Evolutionary conservation across 2,888 invertebrate species (phyloP).

Genomic region (Chesias legatella): DNA sequence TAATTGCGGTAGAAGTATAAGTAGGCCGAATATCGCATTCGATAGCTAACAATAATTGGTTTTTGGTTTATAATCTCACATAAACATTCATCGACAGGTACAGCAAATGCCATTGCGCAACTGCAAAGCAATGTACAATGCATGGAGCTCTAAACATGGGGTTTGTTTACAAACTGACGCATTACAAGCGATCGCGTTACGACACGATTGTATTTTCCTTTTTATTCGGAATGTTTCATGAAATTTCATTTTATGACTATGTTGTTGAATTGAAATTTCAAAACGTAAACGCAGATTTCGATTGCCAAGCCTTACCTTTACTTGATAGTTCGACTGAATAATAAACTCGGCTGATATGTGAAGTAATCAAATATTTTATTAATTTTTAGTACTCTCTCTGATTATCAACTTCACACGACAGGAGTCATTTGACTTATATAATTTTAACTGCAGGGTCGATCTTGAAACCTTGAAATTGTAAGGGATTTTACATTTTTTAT

Average conservation of each 20-base stretch:
- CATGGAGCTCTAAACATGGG: conserved; percentile 51
- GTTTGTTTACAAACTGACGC: conserved; percentile 70
- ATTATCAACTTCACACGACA: no score
- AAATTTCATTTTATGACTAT: conserved; percentile 32
- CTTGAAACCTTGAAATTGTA: no score
- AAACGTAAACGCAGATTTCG: conserved; percentile 13
- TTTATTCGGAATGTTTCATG: conserved; percentile 49
- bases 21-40: no score
- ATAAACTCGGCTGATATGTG: no score
- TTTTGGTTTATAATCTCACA: conserved; percentile 28
- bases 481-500: no score
- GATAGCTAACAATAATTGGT: conserved; percentile 32
- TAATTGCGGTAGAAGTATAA: no score
- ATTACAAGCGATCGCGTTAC: conserved; percentile 53
- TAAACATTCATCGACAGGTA: conserved; percentile 25
- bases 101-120: conserved; percentile 49
- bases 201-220: conserved; percentile 58
- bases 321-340: no score
- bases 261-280: conserved; percentile 12
- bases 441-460: no score
- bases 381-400: no score
- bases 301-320: no score
- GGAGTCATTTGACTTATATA: no score
- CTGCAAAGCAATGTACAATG: conserved; percentile 50
- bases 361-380: no score